Conservation (phyloP, 2,113 vertebrate species). For the Microtus pennsylvanicus region DNA sequence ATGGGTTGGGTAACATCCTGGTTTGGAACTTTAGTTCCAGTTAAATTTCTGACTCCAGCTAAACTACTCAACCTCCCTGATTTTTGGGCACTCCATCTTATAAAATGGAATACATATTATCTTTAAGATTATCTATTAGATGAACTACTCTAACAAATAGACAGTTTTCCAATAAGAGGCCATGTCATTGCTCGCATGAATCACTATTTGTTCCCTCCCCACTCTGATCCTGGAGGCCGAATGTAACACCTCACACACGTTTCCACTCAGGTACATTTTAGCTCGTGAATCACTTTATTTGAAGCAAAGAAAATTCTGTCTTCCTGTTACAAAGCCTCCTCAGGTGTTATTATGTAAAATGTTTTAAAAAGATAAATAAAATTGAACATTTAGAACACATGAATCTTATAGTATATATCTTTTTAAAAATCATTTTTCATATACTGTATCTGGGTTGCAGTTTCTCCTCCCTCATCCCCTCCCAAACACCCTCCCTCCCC, state of each 20-base stretch:
- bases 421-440: not conserved
- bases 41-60: constrained; percentile 57
- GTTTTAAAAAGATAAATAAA: constrained; percentile 21
- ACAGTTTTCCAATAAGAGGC: constrained; percentile 25
- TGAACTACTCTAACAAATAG: constrained; percentile 9
- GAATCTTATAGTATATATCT: not conserved
- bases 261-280: not conserved
- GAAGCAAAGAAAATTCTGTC: constrained; percentile 38
- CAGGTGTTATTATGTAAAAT: not conserved
- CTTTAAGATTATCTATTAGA: constrained; percentile 45
- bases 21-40: constrained; percentile 44
- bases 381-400: not conserved
- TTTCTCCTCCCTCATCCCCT: not conserved
- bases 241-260: not conserved
- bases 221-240: not conserved
- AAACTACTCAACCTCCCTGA: constrained; percentile 50
- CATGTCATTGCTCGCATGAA: not conserved
- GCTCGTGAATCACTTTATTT: not conserved
- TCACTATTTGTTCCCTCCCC: not conserved
- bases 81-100: not conserved
- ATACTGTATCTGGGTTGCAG: not conserved
- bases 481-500: not conserved
- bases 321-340: constrained; percentile 33
- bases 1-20: constrained; percentile 42
- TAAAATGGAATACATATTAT: constrained; percentile 50